Conservation (phyloP, 2,797 vertebrate genomes). For the Microchirus variegatus region DNA sequence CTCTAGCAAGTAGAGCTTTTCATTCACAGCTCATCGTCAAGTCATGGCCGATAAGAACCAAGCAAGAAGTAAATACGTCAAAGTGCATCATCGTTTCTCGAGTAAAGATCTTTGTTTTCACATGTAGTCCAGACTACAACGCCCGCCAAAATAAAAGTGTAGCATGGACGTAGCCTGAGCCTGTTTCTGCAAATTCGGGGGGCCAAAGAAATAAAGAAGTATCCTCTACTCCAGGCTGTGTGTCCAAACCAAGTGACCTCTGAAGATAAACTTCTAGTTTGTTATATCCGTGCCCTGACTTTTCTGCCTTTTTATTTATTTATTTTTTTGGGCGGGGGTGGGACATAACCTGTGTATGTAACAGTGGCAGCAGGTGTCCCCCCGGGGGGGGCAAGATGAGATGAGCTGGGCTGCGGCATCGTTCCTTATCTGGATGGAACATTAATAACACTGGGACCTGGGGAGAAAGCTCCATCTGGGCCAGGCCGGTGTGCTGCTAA, state of each 20-base stretch:
- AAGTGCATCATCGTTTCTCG: too few species aligned
- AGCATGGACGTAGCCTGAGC: slow-evolving; percentile 51
- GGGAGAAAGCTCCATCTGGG: slow-evolving; percentile 88
- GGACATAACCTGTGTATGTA: slow-evolving; percentile 70
- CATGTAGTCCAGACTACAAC: too few species aligned
- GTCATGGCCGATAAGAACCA: too few species aligned
- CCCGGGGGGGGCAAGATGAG: slow-evolving; percentile 79
- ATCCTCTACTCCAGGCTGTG: slow-evolving; percentile 42
- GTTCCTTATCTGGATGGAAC: slow-evolving; percentile 88
- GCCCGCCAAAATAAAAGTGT: too few species aligned
- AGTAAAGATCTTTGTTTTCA: too few species aligned
- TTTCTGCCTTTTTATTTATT: slow-evolving; percentile 8
- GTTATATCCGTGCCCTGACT: slow-evolving; percentile 27
- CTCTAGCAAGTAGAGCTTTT: too few species aligned
- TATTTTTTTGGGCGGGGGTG: slow-evolving; percentile 7
- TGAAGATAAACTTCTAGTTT: slow-evolving; percentile 52
- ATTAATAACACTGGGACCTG: slow-evolving; percentile 88
- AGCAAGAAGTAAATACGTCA: too few species aligned
- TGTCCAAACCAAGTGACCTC: slow-evolving; percentile 60
- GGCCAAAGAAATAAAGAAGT: too few species aligned
- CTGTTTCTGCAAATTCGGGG: too few species aligned
- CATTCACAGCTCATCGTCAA: too few species aligned
- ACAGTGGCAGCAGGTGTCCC: slow-evolving; percentile 84
- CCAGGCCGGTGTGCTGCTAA: slow-evolving; percentile 64
- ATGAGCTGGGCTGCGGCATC: slow-evolving; percentile 83